Evolutionary conservation across 1,140 invertebrate genomes (phyloP), one percentile per base, ranked within the genome.

Genomic region (Scaptodrosophila lebanonensis): DNA sequence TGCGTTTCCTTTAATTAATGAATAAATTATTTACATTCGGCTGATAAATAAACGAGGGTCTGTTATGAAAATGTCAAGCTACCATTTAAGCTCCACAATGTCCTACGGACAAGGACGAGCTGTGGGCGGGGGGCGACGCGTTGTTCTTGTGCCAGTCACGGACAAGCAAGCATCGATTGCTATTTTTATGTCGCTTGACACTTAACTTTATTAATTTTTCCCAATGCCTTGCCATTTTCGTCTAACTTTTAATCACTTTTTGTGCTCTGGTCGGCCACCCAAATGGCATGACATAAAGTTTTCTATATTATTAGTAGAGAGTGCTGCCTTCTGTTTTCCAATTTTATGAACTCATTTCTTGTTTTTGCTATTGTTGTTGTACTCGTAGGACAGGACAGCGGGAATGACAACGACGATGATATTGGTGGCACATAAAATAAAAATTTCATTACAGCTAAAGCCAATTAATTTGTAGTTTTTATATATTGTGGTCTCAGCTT

Each of bases 181-280:
- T n/a, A 44, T 63, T 66, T 66, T 63, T 63, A 63, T 66, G 53
- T 63, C 40, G 30, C 18, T 20, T 36, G 60, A 58, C 64, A 67
- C 64, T 67, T 53, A 64, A 64, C 18, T 49, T 64, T 67, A 67
- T 67, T 67, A 67, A 67, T 67, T 67, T 67, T 58, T n/a, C n/a
- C n/a, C n/a, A n/a, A n/a, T n/a, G 13, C 43, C 8, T 7, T 43
- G 52, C 45, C 50, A 53, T 45, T 32, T 62, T 20, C 39, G 59
- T 57, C 47, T 40, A 51, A 45, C 45, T 63, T 63, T 63, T 63
- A 58, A 58, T 63, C 60, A 63, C 60, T 58, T 58, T 63, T 30
- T n/a, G n/a, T n/a, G n/a, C n/a, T n/a, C n/a, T n/a, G n/a, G n/a
- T n/a, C n/a, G n/a, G 53, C 8, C 29, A 13, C 16, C 27, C 57